Base-by-base conservation (phyloP, 1,140 invertebrate genomes). In the Magallana angulata region DNA sequence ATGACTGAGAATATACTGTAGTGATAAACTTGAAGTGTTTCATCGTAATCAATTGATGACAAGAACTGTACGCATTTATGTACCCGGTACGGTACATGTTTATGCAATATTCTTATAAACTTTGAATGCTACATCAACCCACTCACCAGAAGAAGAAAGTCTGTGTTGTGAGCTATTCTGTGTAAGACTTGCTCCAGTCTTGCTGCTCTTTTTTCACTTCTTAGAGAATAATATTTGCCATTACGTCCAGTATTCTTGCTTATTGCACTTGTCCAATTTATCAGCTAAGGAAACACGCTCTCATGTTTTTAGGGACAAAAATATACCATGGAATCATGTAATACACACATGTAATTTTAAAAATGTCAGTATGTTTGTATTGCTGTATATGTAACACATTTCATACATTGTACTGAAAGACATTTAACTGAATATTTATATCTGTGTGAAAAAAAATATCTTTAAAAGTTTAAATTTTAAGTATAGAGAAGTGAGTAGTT, bases 321-420 rank as follows among this genome's bases (percentile, higher is more conserved):
- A 76, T 30, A n/a, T 30, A 30, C 68, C 24, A 76, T 76, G 68
- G 36, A 76, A 76, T 76, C 68, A 48, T 76, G 68, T 76, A 16
- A 24, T 76, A 76, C 24, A 24, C 12, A 24, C 68, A 48, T 48
- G 36, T 4, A 48, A 48, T 48, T 48, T 24, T 24, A 24, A 5
- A 48, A 48, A 48, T 48, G 36, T 48, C 36, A 48, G 36, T 48
- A 48, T 48, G 36, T 4, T 48, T 48, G 36, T 48, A 48, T 48
- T 48, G 3, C 36, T 48, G 36, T 48, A 48, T 48, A 48, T 48
- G 36, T 48, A 48, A 48, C 36, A 48, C 36, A 48, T 48, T 48
- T 48, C 36, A 48, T 48, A 48, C 36, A 48, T 5, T 48, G 36
- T 48, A 48, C 36, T 48, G 2, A 48, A 48, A 48, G 36, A 2